Conservation (phyloP, 2,113 vertebrate genomes). For the Carassius auratus region DNA sequence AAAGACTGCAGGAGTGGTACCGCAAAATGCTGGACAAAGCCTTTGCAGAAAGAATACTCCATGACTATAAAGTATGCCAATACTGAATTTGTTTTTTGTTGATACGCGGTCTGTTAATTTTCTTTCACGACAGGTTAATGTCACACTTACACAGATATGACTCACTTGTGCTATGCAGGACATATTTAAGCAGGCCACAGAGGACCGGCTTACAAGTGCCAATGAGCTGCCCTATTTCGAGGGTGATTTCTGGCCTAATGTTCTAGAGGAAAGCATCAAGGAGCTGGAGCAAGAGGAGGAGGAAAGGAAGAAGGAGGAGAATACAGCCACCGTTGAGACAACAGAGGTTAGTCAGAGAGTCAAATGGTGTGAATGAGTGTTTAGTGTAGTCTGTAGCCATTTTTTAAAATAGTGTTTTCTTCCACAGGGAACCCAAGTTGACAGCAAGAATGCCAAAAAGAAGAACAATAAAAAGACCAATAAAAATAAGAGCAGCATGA, state of each 20-base stretch:
- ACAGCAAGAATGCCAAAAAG: conserved; percentile 98
- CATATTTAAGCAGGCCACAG: conserved; percentile 96
- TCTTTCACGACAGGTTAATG: background rate
- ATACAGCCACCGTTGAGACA: conserved; percentile 85
- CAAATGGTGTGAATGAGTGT: background rate
- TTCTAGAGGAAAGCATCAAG: conserved; percentile 96
- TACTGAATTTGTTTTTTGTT: background rate
- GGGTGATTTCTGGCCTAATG: conserved; percentile 98
- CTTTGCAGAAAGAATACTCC: conserved; percentile 93
- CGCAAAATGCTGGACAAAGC: conserved; percentile 99
- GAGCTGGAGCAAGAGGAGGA: conserved; percentile 97
- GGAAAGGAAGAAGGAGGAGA: conserved; percentile 95
- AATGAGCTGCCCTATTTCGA: conserved; percentile 97
- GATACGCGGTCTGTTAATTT: background rate
- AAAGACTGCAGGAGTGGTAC: conserved; percentile 97
- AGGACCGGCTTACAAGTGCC: conserved; percentile 94
- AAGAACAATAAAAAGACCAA: conserved; percentile 99
- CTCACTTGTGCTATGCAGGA: conserved; percentile 75
- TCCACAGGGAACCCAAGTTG: conserved; percentile 86
- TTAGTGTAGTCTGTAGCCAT: background rate
- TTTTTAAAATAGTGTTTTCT: background rate
- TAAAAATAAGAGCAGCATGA: conserved; percentile 97
- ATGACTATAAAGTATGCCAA: conserved; percentile 87
- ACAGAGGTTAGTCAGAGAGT: conserved; percentile 79
- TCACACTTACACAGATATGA: background rate